Evolutionary conservation across 2,797 vertebrate genomes (phyloP), one percentile per base, ranked within the genome.

Genomic region (Coendou prehensilis): DNA sequence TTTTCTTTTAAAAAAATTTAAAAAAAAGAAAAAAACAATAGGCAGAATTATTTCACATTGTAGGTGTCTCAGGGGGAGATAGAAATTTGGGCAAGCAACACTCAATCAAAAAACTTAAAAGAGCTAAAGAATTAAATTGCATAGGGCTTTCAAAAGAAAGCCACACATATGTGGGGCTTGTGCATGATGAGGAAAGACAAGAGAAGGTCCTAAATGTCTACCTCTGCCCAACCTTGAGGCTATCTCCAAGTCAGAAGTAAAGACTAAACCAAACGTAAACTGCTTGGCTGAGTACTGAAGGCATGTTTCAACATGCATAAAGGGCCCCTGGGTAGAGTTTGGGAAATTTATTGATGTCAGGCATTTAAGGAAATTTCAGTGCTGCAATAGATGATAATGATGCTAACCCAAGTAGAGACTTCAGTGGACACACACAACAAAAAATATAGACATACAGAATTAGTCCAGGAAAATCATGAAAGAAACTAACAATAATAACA

Each of bases 401-500:
- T 9, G 33, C 50, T 67, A 41, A 78, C 18, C 18, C 33, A n/a
- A 23, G n/a, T 41, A 54, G 69, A 89, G 56, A 69, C 20, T 59
- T 79, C 80, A 80, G 33, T 26, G 61, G 11, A 47, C 56, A 69
- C 56, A 87, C n/a, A 57, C 8, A 61, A 59, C n/a, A 37, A 80
- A 76, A 50, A 76, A 50, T 30, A 76, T 2, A 76, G 45, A 50
- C 26, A 30, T 30, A 9, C 45, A 91, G 61, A 64, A 52, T 76
- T 52, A 71, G 75, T 54, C n/a, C 50, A n/a, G n/a, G n/a, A 79
- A 95, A 89, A 50, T 71, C 91, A 95, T 63, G 86, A 78, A 93
- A 56, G 47, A 92, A 84, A 83, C 33, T 47, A 86, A 83, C 20
- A 61, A 52, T 2, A 79, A 37, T 89, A 75, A 1, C 57, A 78